Percentiles rank a stretch among this genome's conserved stretches.
phyloP scores from a whole-genome alignment of 2,888 invertebrate genomes.

The Eupithecia subumbrata region DNA sequence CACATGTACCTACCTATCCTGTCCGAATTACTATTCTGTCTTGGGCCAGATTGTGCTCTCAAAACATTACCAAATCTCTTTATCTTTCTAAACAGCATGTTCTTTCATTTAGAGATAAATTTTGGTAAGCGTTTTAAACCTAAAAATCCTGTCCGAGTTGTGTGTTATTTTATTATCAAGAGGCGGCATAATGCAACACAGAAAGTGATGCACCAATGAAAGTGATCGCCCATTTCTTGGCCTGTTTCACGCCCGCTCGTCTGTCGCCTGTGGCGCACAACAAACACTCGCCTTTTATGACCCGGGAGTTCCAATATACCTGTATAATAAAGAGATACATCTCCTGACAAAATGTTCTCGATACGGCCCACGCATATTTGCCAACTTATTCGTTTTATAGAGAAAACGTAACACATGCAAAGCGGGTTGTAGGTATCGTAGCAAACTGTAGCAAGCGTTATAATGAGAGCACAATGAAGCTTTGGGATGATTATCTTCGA shows the following conservation, averaged over 20 bases:
- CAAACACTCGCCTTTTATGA: conserved; percentile 49
- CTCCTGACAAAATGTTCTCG: conserved; percentile 13
- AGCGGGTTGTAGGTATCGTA: conserved; percentile 4
- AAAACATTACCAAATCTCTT: conserved; percentile 12
- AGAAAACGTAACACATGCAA: conserved; percentile 11
- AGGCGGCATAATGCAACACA: conserved; percentile 51
- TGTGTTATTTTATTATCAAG: conserved; percentile 18
- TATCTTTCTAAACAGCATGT: not conserved
- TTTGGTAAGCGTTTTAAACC: conserved; percentile 12
- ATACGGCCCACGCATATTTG: conserved; percentile 11
- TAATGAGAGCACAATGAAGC: conserved; percentile 11
- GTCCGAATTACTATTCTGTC: conserved; percentile 48
- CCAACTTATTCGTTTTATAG: not conserved
- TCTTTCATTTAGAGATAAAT: not conserved
- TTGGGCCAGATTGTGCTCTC: conserved; percentile 40
- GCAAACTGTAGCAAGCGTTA: not conserved
- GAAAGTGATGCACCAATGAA: conserved; percentile 62
- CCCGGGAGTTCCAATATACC: conserved; percentile 35
- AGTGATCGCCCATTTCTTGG: conserved; percentile 57
- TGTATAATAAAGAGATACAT: conserved; percentile 24
- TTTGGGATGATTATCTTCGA: conserved; percentile 10
- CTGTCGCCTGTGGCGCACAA: conserved; percentile 49
- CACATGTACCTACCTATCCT: conserved; percentile 36
- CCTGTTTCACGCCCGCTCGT: conserved; percentile 40
- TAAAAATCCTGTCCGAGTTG: conserved; percentile 16